Evolutionary conservation across 64 coral and sea anemone genomes (phyloP).

Genomic region (Acropora tenuis): DNA sequence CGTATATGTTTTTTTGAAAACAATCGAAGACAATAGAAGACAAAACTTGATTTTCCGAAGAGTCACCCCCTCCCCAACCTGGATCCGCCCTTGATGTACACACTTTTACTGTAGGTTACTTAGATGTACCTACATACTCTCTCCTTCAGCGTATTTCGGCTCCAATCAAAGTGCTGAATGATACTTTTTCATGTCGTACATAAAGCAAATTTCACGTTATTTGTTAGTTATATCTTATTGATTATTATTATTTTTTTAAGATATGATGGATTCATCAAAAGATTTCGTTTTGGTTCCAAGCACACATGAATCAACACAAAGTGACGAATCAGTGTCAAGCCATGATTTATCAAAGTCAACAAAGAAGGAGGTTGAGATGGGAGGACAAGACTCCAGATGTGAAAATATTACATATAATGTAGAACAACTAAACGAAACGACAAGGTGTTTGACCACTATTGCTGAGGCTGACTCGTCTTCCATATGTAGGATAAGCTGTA

Average conservation of each 20-base stretch:
- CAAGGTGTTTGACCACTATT: constrained; percentile 1
- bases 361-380: background rate
- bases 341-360: background rate
- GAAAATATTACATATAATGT: background rate
- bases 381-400: background rate
- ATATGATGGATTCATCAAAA: background rate
- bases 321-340: background rate
- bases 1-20: no score
- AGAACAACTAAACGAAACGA: background rate
- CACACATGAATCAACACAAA: background rate
- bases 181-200: no score
- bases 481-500: background rate
- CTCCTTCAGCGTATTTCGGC: no score
- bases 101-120: no score
- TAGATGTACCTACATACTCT: no score
- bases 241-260: background rate
- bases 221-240: no score
- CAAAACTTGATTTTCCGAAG: no score
- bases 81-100: no score
- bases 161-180: no score
- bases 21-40: no score
- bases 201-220: no score
- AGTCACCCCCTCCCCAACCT: no score
- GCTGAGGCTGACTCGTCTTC: constrained; percentile 40
- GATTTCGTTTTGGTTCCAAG: constrained; percentile 1